These are phyloP conservation scores for Vesta saturnalis DNA, from an alignment of 2,888 invertebrate species.

Conservation along the genomic window DNA sequence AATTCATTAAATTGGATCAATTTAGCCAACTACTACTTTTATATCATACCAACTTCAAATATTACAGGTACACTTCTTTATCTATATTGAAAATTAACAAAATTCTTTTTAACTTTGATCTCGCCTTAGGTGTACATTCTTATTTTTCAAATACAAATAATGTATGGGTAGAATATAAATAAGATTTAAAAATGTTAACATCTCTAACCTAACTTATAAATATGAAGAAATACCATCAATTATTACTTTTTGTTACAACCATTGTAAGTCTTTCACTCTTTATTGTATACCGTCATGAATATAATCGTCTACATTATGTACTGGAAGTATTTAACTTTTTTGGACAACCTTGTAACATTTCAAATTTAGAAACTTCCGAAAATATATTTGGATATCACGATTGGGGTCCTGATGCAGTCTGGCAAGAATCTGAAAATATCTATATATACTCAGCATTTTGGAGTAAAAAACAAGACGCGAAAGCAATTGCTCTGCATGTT, in stretches of 20 bases:
- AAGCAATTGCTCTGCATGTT: constrained; percentile 70
- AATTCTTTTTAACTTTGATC: no score
- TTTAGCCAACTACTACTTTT: no score
- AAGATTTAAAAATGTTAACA: no score
- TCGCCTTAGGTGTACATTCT: no score
- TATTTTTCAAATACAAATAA: no score
- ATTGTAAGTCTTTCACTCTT: constrained; percentile 77
- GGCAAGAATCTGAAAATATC: constrained; percentile 72
- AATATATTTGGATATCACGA: constrained; percentile 67
- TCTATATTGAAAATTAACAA: no score
- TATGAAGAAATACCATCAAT: constrained; percentile 88
- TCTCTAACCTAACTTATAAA: no score
- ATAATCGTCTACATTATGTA: constrained; percentile 83
- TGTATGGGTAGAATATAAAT: no score
- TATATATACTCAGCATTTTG: constrained; percentile 76
- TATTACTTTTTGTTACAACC: constrained; percentile 76
- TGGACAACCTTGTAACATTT: constrained; percentile 71
- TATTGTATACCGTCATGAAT: constrained; percentile 86
- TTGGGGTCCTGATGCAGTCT: constrained; percentile 73
- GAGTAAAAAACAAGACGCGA: constrained; percentile 66
- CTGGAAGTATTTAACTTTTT: constrained; percentile 88
- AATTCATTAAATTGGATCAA: no score
- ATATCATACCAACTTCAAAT: no score
- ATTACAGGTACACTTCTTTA: no score
- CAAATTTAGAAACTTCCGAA: constrained; percentile 56